Conservation (phyloP, 2,113 vertebrate species). For the Trematomus loennbergii region DNA sequence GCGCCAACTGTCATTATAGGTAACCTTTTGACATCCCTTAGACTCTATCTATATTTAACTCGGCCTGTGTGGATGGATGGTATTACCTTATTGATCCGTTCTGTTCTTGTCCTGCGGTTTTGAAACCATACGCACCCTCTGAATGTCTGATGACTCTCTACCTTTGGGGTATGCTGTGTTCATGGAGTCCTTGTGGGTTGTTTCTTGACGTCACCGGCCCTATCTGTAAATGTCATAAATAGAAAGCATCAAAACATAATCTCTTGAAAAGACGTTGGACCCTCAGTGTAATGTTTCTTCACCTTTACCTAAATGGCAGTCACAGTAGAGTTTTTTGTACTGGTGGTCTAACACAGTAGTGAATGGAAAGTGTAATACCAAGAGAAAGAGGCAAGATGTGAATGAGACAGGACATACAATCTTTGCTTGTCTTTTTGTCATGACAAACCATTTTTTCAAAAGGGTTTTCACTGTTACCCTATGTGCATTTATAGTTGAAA, state of each 20-base stretch:
- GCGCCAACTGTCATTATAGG: conserved; percentile 50
- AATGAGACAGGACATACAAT: neutral
- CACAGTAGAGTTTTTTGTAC: neutral
- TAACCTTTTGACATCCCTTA: conserved; percentile 41
- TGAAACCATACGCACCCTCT: conserved; percentile 53
- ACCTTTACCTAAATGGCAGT: conserved; percentile 8
- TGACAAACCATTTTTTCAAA: neutral
- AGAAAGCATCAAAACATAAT: conserved; percentile 23
- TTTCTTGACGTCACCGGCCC: conserved; percentile 26
- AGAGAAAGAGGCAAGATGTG: neutral
- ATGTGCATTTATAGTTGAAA: neutral
- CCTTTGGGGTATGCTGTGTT: conserved; percentile 2
- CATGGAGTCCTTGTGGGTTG: conserved; percentile 26
- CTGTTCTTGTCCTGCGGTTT: conserved; percentile 66
- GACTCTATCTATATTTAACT: conserved; percentile 19
- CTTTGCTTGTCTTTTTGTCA: neutral
- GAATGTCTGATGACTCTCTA: conserved; percentile 57
- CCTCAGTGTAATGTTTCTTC: neutral
- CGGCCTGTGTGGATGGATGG: conserved; percentile 44
- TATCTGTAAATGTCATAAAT: conserved; percentile 30
- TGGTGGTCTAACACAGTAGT: neutral
- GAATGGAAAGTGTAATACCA: neutral
- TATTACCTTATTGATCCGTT: conserved; percentile 61
- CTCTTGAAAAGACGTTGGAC: conserved; percentile 3
- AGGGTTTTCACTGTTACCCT: neutral